Evolutionary conservation across 2,888 invertebrate genomes (phyloP).

Genomic region (Brenthis hecate): DNA sequence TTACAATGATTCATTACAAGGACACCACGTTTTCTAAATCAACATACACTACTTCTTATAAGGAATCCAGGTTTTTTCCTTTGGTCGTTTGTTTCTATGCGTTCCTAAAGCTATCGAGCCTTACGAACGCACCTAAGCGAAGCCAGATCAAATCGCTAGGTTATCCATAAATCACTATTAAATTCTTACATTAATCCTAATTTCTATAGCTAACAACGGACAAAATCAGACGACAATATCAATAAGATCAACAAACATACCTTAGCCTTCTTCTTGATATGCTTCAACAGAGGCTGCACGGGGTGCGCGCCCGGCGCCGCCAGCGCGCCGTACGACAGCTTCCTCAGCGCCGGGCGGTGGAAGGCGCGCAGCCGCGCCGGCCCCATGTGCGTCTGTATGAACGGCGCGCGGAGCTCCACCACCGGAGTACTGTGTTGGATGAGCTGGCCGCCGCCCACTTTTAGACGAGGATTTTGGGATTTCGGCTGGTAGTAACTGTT

Average conservation of each 20-base stretch:
- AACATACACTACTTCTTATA: too few species aligned
- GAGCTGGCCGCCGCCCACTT: constrained; percentile 94
- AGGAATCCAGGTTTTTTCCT: too few species aligned
- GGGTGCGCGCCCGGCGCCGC: constrained; percentile 89
- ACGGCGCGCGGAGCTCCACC: constrained; percentile 95
- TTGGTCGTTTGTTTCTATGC: too few species aligned
- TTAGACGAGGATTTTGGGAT: constrained; percentile 90
- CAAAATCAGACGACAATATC: not conserved
- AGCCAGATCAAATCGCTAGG: too few species aligned
- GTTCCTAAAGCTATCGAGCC: too few species aligned
- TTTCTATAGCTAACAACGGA: not conserved
- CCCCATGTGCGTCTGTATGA: constrained; percentile 97
- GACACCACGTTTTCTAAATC: too few species aligned
- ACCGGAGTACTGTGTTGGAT: constrained; percentile 99
- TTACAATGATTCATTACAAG: too few species aligned
- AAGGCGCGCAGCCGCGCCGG: constrained; percentile 89
- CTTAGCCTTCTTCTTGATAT: constrained; percentile 95
- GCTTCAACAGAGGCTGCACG: constrained; percentile 92
- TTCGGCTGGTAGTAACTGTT: constrained; percentile 95
- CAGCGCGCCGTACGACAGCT: constrained; percentile 91
- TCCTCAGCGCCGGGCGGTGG: constrained; percentile 95
- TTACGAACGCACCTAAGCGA: too few species aligned
- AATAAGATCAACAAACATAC: constrained; percentile 57
- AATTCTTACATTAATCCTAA: too few species aligned
- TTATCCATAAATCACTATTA: too few species aligned